Evolutionary conservation across 2,113 vertebrate genomes (phyloP).

Genomic region (Dasypus novemcinctus): DNA sequence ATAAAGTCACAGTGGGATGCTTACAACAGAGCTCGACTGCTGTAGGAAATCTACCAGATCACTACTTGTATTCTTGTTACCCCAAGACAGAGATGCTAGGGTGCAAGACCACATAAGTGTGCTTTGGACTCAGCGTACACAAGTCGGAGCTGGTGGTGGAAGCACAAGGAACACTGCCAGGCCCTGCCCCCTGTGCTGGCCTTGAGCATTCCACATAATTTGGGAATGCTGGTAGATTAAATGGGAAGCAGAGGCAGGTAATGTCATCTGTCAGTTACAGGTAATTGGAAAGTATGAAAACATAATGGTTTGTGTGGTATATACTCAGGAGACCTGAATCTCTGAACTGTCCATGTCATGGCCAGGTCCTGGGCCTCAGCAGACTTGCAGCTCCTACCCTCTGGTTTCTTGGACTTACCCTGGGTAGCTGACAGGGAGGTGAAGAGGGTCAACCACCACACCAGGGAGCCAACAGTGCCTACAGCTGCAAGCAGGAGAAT

Average conservation of each 20-base stretch:
- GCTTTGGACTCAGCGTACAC: not conserved
- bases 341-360: no score
- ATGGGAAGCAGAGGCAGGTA: not conserved
- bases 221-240: not conserved
- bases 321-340: no score
- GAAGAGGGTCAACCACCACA: no score
- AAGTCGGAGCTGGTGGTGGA: not conserved
- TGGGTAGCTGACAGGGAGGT: no score
- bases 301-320: no score
- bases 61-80: not conserved
- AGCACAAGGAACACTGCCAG: not conserved
- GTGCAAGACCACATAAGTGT: not conserved
- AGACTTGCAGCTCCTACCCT: no score
- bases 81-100: not conserved
- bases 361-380: no score
- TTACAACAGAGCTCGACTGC: not conserved
- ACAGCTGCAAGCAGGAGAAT: no score
- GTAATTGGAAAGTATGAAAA: slow-evolving; percentile 22
- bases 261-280: slow-evolving; percentile 16
- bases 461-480: no score
- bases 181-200: not conserved
- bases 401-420: no score
- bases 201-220: not conserved
- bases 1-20: not conserved
- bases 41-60: not conserved